Base-by-base conservation (phyloP, 2,888 invertebrate genomes). In the Baccha elongata region DNA sequence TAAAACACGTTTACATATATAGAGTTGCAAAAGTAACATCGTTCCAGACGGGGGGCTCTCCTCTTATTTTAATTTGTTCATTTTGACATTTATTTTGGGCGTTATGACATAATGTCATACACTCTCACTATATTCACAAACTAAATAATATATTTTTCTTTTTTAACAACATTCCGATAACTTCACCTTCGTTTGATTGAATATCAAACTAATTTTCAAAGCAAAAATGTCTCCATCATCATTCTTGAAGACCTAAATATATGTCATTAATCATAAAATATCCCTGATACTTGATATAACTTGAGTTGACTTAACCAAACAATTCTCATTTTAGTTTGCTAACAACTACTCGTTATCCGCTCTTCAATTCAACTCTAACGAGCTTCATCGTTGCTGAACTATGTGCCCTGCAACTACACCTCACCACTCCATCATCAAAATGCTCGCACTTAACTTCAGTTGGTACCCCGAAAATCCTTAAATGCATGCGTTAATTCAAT, bases 401-500 rank as follows among this genome's bases (percentile, higher is more conserved):
- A 8, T 2, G n/a, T 4, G 7, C 6, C 5, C 23, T 37, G 11
- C 48, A 13, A n/a, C 32, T 17, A 52, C 13, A 52, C 58, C 48
- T 1, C 2, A 0, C 21, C 7, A 5, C 11, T 4, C 15, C 23
- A 26, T 23, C 13, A 40, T 26, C 40, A 29, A 26, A 17, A 42
- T 8, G 42, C 44, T 44, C 11, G 44, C 58, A 23, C 40, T 58
- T 40, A 13, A 44, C 26, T 44, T 19, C 29, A n/a, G n/a, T 13
- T 26, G 48, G 15, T 26, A 23, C 52, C 23, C 55, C 50, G 55
- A 10, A 64, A 68, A 53, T 74, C 48, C 55, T 74, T 55, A 17
- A 42, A 48, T 74, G 69, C 69, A 80, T 68, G 44, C 60, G 80
- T 64, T 80, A 80, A 80, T 80, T 75, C 69, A 80, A 80, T 80